Evolutionary conservation across 2,797 vertebrate genomes (phyloP), one percentile per base, ranked within the genome.

Genomic region (Ispidina picta): DNA sequence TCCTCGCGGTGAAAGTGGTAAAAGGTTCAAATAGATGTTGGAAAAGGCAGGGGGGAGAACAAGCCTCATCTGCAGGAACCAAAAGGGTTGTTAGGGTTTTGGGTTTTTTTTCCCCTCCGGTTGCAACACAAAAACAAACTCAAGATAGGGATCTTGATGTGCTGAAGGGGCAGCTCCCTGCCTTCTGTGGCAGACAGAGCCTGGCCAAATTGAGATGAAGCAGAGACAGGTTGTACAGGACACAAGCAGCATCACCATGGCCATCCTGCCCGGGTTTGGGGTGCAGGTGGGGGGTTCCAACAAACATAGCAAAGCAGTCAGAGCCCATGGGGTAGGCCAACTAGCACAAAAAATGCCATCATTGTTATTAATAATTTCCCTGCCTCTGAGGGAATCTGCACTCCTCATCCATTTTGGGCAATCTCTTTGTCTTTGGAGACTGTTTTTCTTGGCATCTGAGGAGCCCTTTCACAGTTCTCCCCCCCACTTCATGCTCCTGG

Each of bases 121-220:
- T 91, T 91, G 93, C 91, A 92, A 94, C 80, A 92, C 80, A 81
- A 79, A 90, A 92, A 8, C 79, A 85, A 91, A 89, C 70, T 29
- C 35, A 35, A 59, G 95, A 94, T 89, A 92, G 66, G 55, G 51
- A 95, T 94, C 73, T 17, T 7, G 0, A 73, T 21, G 1, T 54
- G 77, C 81, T 72, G 71, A 71, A 68, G 70, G 77, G 76, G 59
- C 72, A 93, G 75, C 71, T 90, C 82, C 29, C 87, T 74, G 79
- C 46, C 54, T 33, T 21, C 17, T 22, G 31, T 56, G 54, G 82
- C 89, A 94, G 22, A 88, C n/a, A 3, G 4, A 90, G 39, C 71
- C 74, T 1, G n/a, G 65, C 88, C 90, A 95, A 91, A 89, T 22
- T 1, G 0, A 80, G 79, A 68, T 6, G 49, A 73, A 77, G 49